Conservation (phyloP, 1,140 invertebrate genomes). For the Drosophila takahashii region DNA sequence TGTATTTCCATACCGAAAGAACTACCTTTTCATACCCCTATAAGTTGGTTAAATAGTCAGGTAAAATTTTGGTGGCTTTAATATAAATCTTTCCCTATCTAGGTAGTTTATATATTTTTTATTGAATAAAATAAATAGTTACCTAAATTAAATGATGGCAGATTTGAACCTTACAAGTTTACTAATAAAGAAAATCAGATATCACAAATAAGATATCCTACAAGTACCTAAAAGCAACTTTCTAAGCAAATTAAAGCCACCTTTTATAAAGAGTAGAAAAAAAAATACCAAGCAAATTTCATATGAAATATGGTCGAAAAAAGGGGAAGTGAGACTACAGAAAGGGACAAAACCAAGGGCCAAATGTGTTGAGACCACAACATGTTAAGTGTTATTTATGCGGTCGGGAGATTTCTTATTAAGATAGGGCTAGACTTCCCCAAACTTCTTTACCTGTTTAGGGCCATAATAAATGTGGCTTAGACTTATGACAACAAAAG, state of each 20-base stretch:
- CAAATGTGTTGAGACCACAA: slow-evolving; percentile 50
- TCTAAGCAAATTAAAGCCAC: slow-evolving; percentile 13
- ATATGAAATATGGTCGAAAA: slow-evolving; percentile 36
- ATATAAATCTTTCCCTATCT: no score
- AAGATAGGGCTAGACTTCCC: slow-evolving; percentile 59
- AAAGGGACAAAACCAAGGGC: slow-evolving; percentile 37
- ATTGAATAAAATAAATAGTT: neutral
- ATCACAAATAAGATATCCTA: neutral
- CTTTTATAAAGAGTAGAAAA: slow-evolving; percentile 17
- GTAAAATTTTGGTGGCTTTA: no score
- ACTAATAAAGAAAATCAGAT: slow-evolving; percentile 5
- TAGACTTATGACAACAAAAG: slow-evolving; percentile 64
- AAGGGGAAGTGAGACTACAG: slow-evolving; percentile 33
- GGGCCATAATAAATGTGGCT: slow-evolving; percentile 47
- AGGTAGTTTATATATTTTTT: no score
- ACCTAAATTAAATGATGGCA: neutral
- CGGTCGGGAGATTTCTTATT: slow-evolving; percentile 72
- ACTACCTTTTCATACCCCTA: slow-evolving; percentile 9
- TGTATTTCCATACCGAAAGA: neutral
- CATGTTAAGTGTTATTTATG: slow-evolving; percentile 79
- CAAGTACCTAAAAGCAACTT: slow-evolving; percentile 11
- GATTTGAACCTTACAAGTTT: neutral
- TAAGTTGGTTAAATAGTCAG: neutral
- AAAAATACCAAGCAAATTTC: slow-evolving; percentile 23
- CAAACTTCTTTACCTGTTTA: slow-evolving; percentile 28